These are phyloP conservation scores for Nycticorax nycticorax DNA, from an alignment of 2,113 vertebrate species.

Conservation along the genomic window DNA sequence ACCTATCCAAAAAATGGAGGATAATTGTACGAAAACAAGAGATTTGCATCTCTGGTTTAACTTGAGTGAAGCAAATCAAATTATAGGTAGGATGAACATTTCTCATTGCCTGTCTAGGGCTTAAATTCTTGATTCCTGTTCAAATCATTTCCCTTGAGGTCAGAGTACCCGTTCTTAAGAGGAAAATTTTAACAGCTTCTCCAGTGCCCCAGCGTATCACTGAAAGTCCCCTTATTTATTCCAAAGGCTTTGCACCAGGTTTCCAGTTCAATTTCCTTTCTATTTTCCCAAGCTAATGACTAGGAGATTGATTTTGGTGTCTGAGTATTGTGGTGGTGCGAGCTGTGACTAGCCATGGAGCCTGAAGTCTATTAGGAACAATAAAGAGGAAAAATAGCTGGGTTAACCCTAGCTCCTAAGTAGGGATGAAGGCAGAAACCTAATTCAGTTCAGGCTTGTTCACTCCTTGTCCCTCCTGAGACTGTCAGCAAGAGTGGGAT, in stretches of 20 bases:
- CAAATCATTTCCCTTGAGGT: not conserved
- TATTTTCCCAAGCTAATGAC: constrained; percentile 58
- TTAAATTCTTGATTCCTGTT: not conserved
- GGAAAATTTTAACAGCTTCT: constrained; percentile 37
- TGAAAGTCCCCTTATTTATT: constrained; percentile 30
- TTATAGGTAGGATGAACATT: not conserved
- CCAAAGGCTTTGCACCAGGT: constrained; percentile 25
- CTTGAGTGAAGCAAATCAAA: constrained; percentile 9
- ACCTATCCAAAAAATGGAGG: not conserved
- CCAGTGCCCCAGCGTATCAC: not conserved
- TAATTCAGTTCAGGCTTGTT: not conserved
- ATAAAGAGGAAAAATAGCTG: not conserved
- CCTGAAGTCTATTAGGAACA: constrained; percentile 22
- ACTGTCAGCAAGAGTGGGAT: not conserved
- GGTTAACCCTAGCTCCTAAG: not conserved
- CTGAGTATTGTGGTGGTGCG: not conserved
- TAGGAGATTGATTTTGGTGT: constrained; percentile 32
- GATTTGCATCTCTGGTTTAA: not conserved
- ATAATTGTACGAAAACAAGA: not conserved
- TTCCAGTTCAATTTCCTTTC: constrained; percentile 56
- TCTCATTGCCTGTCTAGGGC: not conserved
- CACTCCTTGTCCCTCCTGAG: not conserved
- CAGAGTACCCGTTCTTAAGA: not conserved
- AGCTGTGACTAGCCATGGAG: not conserved
- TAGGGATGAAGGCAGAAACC: not conserved